Evolutionary conservation across 1,140 invertebrate genomes (phyloP), one percentile per base, ranked within the genome.

Genomic region (Aphaenogaster rudis): DNA sequence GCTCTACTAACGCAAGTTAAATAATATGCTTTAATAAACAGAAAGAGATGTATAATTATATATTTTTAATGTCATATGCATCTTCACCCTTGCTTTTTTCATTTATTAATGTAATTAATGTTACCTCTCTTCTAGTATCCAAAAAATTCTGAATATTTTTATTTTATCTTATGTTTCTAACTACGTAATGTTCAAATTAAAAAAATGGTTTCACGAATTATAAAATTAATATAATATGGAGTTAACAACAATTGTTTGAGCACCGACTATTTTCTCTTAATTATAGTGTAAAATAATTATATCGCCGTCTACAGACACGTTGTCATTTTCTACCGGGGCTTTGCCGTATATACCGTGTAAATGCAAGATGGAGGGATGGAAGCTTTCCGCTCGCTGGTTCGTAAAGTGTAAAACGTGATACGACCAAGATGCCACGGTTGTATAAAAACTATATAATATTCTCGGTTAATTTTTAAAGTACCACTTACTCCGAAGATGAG

Each of bases 401-500:
- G 57, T 89, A 89, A 89, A 90, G 76, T 59, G 64, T 61, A 76
- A 50, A 42, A 59, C 71, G 13, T 67, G 50, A 64, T 80, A 67
- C 39, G 48, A 74, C 61, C 74, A 90, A 90, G 88, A 87, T 81
- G 59, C 50, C 57, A 50, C 6, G 33, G 69, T 36, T 77, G 17
- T 87, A 87, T 84, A 90, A 90, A 90, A 90, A 82, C 71, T 82
- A 87, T 89, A 87, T 82, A 90, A 90, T 90, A 90, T 76, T 82
- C 84, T 76, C 77, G 78, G 88, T 89, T 89, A 90, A 89, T 89
- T 82, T 90, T 89, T 89, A 87, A 90, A 90, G 88, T 72, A 87
- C 88, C 88, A 90, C 88, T 90, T 89, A 89, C 71, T 9, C 50
- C 69, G 48, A 80, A 87, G 87, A 80, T 54, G 88, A 87, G 71